Evolutionary conservation across 92 coral and sea anemone species (phyloP), one percentile per base, ranked within the genome.

Genomic region (Pocillopora meandrina): DNA sequence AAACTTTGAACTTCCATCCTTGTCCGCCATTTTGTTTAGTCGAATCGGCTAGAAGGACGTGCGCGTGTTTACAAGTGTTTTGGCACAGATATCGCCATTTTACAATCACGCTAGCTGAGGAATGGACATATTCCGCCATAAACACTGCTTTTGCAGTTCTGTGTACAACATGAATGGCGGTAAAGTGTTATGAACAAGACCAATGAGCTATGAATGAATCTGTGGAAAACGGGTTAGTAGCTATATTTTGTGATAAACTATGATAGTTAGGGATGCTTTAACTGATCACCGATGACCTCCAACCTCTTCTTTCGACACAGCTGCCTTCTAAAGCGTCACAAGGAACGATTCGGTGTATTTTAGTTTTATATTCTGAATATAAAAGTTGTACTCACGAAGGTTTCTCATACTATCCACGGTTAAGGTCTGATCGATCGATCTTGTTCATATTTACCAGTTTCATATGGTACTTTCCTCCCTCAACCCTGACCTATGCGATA

Each of bases 1-100:
- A 3, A 14, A 65, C 12, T 64, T 19, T 20, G 26, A 5, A 63
- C 68, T 19, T 19, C 31, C 65, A 61, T 20, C 18, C 18, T n/a
- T 14, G 66, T 62, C 76, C 67, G 85, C 85, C 85, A 81, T 81
- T 58, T 81, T 81, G 85, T 76, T 26, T 52, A 57, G 5, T 14
- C 72, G 71, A 69, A 35, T 35, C 18, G 4, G 4, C 52, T 52
- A 16, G 5, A 69, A 52, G 42, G 14, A 59, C 55, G 74, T 69
- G 74, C 74, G 10, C 17, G 74, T 79, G 83, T 78, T 65, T 64
- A 78, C 82, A 65, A 65, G 55, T 2, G 26, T 15, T 78, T 67
- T 55, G 71, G 81, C 36, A 1, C 21, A 21, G 20, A 49, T 35
- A 64, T 65, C 64, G 67, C 74, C 74, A 56, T 20, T 56, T 56